These are phyloP conservation scores for Parus major DNA, from an alignment of 2,113 vertebrate genomes.

Conservation along the genomic window DNA sequence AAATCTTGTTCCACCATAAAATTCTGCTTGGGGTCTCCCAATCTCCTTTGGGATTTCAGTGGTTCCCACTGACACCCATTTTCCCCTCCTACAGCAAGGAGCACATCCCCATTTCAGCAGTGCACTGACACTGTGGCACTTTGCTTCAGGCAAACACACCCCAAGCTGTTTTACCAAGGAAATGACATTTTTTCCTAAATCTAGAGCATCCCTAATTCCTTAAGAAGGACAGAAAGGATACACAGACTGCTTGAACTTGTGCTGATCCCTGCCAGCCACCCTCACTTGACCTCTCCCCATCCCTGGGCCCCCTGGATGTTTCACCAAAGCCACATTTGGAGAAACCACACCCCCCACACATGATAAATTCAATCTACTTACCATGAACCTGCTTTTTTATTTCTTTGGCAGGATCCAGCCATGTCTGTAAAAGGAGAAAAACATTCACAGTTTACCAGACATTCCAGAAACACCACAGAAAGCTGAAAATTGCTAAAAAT, in stretches of 20 bases:
- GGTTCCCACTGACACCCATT: background rate
- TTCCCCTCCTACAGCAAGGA: background rate
- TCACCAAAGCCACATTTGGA: background rate
- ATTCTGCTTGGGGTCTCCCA: background rate
- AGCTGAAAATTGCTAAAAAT: slow-evolving; percentile 14
- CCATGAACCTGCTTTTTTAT: slow-evolving; percentile 92
- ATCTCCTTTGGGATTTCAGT: background rate
- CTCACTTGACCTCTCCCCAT: background rate
- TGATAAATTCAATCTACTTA: slow-evolving; percentile 61
- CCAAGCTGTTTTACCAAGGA: background rate
- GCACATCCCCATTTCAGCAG: background rate
- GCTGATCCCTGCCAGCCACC: background rate
- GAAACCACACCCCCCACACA: background rate
- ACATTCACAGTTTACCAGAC: slow-evolving; percentile 56
- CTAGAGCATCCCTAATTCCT: background rate
- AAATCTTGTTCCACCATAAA: background rate
- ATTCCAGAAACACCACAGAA: slow-evolving; percentile 7
- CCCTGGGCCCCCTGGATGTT: background rate
- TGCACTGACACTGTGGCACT: rapidly evolving
- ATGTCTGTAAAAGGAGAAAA: slow-evolving; percentile 81
- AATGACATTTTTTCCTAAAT: background rate
- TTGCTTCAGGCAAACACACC: background rate
- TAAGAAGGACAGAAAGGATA: background rate
- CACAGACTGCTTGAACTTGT: background rate
- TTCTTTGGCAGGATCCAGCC: slow-evolving; percentile 95